Percentiles rank a stretch among this genome's conserved stretches.
These are phyloP conservation scores for Poeciliopsis paucimaculata DNA, from an alignment of 2,797 vertebrate genomes.

Conservation along the genomic window DNA sequence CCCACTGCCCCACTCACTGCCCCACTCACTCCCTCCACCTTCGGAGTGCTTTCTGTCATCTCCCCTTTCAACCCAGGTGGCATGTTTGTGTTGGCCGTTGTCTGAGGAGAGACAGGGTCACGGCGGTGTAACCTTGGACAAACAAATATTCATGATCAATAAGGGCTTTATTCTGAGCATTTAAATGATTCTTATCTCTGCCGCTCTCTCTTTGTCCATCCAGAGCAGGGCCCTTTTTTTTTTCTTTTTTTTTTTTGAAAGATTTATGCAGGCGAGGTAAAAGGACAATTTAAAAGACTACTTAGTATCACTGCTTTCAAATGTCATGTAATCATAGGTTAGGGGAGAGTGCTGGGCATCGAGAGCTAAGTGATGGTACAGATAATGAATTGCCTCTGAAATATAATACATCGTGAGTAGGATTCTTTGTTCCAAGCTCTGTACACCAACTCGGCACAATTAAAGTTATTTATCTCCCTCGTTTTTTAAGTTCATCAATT, in stretches of 20 bases:
- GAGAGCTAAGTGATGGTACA: conserved; percentile 76
- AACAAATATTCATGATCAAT: conserved; percentile 88
- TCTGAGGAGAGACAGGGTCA: conserved; percentile 80
- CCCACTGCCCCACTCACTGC: not conserved
- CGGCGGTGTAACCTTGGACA: conserved; percentile 79
- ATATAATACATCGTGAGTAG: conserved; percentile 77
- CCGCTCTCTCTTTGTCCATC: conserved; percentile 27
- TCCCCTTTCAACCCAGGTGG: conserved; percentile 68
- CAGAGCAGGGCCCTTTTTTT: not conserved
- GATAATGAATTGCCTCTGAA: conserved; percentile 80
- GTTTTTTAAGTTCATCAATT: conserved; percentile 87
- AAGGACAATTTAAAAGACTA: conserved; percentile 77
- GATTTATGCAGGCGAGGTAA: conserved; percentile 77
- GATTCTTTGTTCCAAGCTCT: conserved; percentile 78
- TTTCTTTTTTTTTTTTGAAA: conserved; percentile 57
- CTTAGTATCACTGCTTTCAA: conserved; percentile 77
- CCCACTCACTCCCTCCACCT: conserved; percentile 21
- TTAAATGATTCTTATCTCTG: conserved; percentile 78
- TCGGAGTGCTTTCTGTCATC: conserved; percentile 62
- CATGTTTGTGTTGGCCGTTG: conserved; percentile 72
- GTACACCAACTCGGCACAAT: conserved; percentile 82
- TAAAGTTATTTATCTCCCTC: conserved; percentile 88
- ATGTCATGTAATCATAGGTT: conserved; percentile 83
- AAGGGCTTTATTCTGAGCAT: conserved; percentile 80
- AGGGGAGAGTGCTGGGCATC: conserved; percentile 68